Percentiles rank a stretch among this genome's conserved stretches.
Conservation (phyloP, 2,797 vertebrate genomes). For the Mormyrus hasselquistii region DNA sequence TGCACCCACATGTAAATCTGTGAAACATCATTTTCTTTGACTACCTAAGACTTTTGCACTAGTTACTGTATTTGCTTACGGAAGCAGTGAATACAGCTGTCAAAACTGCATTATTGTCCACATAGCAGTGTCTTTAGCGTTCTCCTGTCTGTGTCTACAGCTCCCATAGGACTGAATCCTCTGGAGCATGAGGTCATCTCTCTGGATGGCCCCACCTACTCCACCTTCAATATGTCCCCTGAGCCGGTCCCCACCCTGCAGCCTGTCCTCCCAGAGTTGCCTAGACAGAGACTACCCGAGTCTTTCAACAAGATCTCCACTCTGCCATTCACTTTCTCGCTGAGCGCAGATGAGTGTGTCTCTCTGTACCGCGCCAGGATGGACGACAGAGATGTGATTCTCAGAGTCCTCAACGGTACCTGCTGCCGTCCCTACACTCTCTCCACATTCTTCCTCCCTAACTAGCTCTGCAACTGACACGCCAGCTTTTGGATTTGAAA, state of each 20-base stretch:
- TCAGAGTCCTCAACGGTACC: conserved; percentile 65
- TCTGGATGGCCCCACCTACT: conserved; percentile 55
- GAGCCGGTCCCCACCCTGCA: background rate
- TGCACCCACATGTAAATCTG: background rate
- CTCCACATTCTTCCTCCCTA: background rate
- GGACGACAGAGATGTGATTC: conserved; percentile 67
- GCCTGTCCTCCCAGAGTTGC: conserved; percentile 46
- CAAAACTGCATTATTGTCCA: background rate
- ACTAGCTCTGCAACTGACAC: background rate
- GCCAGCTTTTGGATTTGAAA: background rate
- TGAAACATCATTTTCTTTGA: background rate
- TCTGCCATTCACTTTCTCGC: conserved; percentile 53
- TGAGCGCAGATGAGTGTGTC: conserved; percentile 47
- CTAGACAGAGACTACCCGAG: conserved; percentile 63
- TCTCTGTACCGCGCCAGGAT: conserved; percentile 66
- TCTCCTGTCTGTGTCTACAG: conserved; percentile 37
- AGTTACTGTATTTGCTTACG: background rate
- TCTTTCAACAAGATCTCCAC: conserved; percentile 62
- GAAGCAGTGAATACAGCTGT: background rate
- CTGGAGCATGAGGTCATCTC: conserved; percentile 68
- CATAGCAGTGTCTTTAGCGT: background rate
- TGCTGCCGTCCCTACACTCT: too few species aligned
- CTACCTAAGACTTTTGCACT: background rate
- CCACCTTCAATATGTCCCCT: conserved; percentile 53
- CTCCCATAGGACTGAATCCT: conserved; percentile 60